Conservation (phyloP, 2,113 vertebrate species). For the Odontophorus gujanensis region DNA sequence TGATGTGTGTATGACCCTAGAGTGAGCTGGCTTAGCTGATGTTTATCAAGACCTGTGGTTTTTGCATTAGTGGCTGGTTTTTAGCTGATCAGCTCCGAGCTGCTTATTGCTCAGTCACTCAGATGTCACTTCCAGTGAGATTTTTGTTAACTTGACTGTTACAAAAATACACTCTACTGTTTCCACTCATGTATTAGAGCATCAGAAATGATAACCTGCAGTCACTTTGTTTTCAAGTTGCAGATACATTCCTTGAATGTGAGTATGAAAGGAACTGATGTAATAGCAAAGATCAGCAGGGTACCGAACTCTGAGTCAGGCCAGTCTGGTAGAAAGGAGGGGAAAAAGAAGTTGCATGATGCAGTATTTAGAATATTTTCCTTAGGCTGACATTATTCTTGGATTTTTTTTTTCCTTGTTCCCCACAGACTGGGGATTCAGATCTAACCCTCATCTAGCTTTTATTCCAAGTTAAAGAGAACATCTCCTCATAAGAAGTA, state of each 20-base stretch:
- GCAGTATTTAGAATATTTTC: not conserved
- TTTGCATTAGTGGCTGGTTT: not conserved
- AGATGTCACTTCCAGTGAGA: not conserved
- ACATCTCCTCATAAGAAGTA: conserved; percentile 5
- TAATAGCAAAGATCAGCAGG: not conserved
- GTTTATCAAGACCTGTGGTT: not conserved
- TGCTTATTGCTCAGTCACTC: not conserved
- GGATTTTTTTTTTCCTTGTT: not conserved
- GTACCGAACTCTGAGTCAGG: not conserved
- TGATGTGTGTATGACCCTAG: accelerated
- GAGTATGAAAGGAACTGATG: not conserved
- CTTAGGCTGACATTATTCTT: not conserved
- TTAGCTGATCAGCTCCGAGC: accelerated
- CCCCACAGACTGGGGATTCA: not conserved
- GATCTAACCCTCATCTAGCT: not conserved
- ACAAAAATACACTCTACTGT: not conserved
- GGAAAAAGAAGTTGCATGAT: not conserved
- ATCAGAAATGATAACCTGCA: not conserved
- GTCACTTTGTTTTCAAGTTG: not conserved
- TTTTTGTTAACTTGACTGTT: not conserved
- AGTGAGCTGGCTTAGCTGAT: not conserved
- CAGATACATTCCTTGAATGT: not conserved
- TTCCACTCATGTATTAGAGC: not conserved
- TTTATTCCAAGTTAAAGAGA: not conserved
- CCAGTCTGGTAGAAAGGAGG: not conserved